Base-by-base conservation (phyloP, 1,140 invertebrate species). In the Elymnias hypermnestra region DNA sequence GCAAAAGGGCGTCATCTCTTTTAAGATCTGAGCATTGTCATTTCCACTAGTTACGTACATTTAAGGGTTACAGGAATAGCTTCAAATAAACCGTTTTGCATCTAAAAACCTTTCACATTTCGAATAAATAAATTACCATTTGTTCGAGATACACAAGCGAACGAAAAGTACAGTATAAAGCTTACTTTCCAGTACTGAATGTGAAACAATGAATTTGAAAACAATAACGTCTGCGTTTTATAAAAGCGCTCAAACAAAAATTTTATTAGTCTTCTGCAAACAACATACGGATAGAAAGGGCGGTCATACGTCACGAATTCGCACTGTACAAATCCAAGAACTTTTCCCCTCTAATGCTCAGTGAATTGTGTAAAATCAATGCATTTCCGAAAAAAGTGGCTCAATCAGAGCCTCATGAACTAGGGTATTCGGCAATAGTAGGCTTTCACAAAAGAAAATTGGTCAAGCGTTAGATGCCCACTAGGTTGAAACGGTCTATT, bases 371-470 rank as follows among this genome's bases (percentile, higher is more conserved):
- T 58, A 67, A 73, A 82, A 76, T 75, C 74, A 75, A 72, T 69
- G 71, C 55, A 67, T 76, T 61, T 63, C 47, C 47, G 53, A 59
- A 71, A 36, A 72, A 74, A 72, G 60, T 66, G 50, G 52, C 57
- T 62, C 70, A 72, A 76, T 79, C 70, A 75, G 57, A 50, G 62
- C 52, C 43, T 57, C 59, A 59, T 56, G 47, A 55, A 48, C 37
- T 55, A 48, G 61, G 70, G 75, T 72, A 75, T 78, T 78, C 69
- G 42, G 57, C 57, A 67, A 70, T 77, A 71, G 74, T 72, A 75
- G 69, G 55, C 63, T 66, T 72, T 72, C 55, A 83, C 76, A 83
- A 83, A 83, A 78, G 77, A 72, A 77, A 83, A 79, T 78, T 82
- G 77, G 77, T 82, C 68, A 82, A 78, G 71, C 79, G 75, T 81